Conservation (phyloP, 1,140 invertebrate genomes). For the Pristionchus pacificus region DNA sequence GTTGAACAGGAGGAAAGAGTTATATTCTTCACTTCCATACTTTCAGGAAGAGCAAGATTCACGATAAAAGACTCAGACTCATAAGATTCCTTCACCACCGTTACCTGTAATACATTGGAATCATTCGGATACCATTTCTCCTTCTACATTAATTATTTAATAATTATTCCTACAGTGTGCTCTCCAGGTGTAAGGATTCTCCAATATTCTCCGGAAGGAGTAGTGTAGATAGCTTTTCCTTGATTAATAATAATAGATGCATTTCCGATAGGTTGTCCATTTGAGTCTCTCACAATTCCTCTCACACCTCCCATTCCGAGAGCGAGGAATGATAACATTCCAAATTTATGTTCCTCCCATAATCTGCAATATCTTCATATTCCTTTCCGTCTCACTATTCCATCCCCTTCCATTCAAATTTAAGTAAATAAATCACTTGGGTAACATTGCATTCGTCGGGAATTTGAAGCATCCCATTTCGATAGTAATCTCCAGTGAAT, state of each 20-base stretch:
- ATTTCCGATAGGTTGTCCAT: conserved; percentile 69
- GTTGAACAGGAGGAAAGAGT: neutral
- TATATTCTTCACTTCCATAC: neutral
- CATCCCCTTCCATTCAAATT: too few species aligned
- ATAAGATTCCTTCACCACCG: conserved; percentile 6
- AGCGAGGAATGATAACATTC: conserved; percentile 80
- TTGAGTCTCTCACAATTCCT: conserved; percentile 76
- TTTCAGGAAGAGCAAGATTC: neutral
- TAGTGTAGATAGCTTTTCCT: conserved; percentile 70
- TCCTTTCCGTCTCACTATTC: too few species aligned
- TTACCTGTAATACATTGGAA: conserved; percentile 1
- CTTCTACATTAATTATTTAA: neutral
- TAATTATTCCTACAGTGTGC: conserved; percentile 68
- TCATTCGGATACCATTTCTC: neutral
- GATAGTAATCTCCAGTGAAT: conserved; percentile 87
- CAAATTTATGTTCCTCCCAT: conserved; percentile 82
- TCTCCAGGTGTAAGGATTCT: conserved; percentile 78
- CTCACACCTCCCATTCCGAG: conserved; percentile 80
- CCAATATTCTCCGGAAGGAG: conserved; percentile 83
- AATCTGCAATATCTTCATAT: conserved; percentile 60
- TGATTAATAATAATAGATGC: conserved; percentile 72
- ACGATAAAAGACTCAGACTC: neutral
- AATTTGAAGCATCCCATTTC: conserved; percentile 91
- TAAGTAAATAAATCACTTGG: neutral
- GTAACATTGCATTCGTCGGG: conserved; percentile 62